Base-by-base conservation (phyloP, 2,113 vertebrate genomes). In the Orthonyx spaldingii region DNA sequence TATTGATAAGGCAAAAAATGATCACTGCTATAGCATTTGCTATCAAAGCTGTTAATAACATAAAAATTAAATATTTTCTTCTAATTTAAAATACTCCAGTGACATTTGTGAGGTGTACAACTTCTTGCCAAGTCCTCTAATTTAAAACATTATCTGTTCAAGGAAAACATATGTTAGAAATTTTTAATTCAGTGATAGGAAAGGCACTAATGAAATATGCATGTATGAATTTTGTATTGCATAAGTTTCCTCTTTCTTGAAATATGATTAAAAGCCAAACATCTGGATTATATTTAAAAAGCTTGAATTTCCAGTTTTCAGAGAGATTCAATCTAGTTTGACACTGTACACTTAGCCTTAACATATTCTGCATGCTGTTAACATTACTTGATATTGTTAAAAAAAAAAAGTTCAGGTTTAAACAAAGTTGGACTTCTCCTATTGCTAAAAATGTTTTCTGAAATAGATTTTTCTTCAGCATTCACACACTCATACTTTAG, bases 181-280 rank as follows among this genome's bases (percentile, higher is more conserved):
- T 94, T 97, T 98, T 98, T 97, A 98, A 98, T 98, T 98, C 97
- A 98, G 96, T 55, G 60, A 98, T 98, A 98, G 97, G 98, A 98
- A 97, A 98, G 95, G 71, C 97, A 97, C 96, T 98, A 98, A 98
- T 98, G 97, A 97, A 98, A 98, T 98, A 97, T 97, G 97, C 93
- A 98, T 98, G 97, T 97, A 97, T 98, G 96, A 97, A 98, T 98
- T 98, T 97, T 97, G 90, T 97, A 98, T 98, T 97, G 94, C 97
- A 96, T 96, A 98, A 97, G 97, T 97, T 98, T 97, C 90, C 65
- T 97, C 95, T 97, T 97, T 98, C 97, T 98, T 97, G 95, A 98
- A 98, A 97, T 97, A 94, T 97, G 97, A 98, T 98, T 98, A 97
- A 95, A 98, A 98, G 97, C 98, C 97, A 98, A 98, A 98, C 98